Conservation (phyloP, 1,140 invertebrate species). For the Melanaphis sacchari region DNA sequence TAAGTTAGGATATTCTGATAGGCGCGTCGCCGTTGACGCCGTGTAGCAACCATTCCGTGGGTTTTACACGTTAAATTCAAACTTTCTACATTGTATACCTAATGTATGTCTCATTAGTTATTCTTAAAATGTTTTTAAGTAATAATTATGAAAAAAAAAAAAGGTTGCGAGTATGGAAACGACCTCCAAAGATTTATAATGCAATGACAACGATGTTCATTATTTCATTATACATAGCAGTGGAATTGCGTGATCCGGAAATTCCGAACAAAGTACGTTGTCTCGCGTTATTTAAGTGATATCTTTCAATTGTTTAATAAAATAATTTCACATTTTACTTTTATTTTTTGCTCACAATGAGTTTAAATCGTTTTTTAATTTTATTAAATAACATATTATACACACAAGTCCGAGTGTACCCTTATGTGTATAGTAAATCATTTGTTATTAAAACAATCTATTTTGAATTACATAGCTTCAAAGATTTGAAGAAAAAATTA, state of each 20-base stretch:
- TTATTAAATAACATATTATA: not conserved
- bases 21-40: too few species aligned
- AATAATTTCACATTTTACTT: slow-evolving; percentile 15
- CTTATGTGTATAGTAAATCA: not conserved
- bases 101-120: not conserved
- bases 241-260: not conserved
- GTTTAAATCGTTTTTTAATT: not conserved
- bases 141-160: not conserved
- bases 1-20: not conserved
- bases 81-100: not conserved
- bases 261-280: not conserved
- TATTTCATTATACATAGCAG: not conserved
- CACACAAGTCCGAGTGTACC: not conserved
- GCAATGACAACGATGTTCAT: not conserved
- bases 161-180: not conserved
- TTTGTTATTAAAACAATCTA: not conserved
- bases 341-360: not conserved
- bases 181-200: not conserved
- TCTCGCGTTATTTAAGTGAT: not conserved
- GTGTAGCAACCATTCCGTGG: not conserved
- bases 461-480: not conserved
- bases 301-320: not conserved
- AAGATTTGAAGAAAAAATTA: not conserved
- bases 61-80: not conserved
- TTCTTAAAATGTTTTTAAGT: not conserved